Conservation (phyloP, 2,797 vertebrate species). For the Prunella strophiata region DNA sequence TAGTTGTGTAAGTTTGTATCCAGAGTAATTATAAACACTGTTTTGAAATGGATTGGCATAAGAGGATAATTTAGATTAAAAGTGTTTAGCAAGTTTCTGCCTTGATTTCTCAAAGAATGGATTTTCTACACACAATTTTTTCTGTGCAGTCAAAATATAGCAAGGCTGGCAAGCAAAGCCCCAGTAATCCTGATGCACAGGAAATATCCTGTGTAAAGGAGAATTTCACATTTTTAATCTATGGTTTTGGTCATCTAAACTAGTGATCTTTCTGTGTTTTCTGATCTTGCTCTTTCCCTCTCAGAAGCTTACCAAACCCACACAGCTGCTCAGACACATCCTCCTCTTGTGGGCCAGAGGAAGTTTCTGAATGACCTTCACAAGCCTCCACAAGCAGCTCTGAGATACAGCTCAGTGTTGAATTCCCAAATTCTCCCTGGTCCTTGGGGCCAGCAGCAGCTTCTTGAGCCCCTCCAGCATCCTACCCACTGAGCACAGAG, state of each 20-base stretch:
- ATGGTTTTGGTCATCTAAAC: background rate
- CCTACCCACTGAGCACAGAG: background rate
- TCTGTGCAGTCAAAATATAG: background rate
- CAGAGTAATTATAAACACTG: background rate
- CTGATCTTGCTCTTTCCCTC: background rate
- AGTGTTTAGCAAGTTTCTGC: background rate
- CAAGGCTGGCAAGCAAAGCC: background rate
- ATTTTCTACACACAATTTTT: background rate
- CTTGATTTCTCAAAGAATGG: background rate
- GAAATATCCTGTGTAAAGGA: background rate
- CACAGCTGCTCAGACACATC: fast-evolving
- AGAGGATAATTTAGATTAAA: background rate
- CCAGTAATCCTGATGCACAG: background rate
- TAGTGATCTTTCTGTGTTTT: background rate
- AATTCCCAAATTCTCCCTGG: background rate
- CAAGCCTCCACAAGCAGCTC: background rate
- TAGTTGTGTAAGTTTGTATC: background rate
- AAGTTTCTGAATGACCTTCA: background rate
- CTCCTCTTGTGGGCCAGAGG: background rate
- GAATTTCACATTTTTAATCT: background rate
- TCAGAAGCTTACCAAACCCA: background rate
- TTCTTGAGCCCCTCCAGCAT: background rate
- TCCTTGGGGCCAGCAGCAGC: fast-evolving
- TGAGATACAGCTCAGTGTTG: background rate
- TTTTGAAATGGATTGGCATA: background rate